Evolutionary conservation across 2,113 vertebrate species (phyloP), one percentile per base, ranked within the genome.

Genomic region (Phalacrocorax pelagicus): DNA sequence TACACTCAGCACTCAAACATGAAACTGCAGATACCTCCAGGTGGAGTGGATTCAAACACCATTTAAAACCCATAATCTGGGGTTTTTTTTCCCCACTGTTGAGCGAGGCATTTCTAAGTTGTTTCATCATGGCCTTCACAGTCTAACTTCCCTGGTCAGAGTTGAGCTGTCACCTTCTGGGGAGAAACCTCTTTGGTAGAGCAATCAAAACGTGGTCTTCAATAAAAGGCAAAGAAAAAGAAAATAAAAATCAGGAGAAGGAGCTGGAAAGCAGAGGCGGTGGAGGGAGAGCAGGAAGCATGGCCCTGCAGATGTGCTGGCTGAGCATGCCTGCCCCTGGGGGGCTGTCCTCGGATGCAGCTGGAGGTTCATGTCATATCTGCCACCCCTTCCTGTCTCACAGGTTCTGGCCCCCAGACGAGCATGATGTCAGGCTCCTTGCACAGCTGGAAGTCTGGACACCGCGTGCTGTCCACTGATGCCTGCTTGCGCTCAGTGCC

Each of bases 311-410:
- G 78, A 78, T 2, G 9, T 32, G 29, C 52, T 0, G 7, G 47
- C 4, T 0, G 6, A 69, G 6, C 40, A 23, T 0, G 4, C 14
- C 0, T 6, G 49, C 15, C 30, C 40, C 11, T 1, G 5, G 29
- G 30, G 30, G 40, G 8, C 42, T 62, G 30, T 29, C 27, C 72
- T 65, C 3, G 1, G 38, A 30, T 23, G 38, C 71, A 78, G 67
- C 4, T 2, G 3, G 36, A 55, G 27, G 15, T 70, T 55, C 55
- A 47, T 0, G 0, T 74, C 72, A 58, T 11, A 26, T 21, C 47
- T 57, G 23, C 23, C 0, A 0, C 42, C 42, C 69, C 42, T 78
- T 59, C 38, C 65, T 52, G 17, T 27, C n/a, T 34, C 14, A 1
- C 12, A 16, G 22, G 13, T 14, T n/a, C 58, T 9, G 15, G 27